Base-by-base conservation (phyloP, 2,113 vertebrate genomes). In the Enhydra lutris region DNA sequence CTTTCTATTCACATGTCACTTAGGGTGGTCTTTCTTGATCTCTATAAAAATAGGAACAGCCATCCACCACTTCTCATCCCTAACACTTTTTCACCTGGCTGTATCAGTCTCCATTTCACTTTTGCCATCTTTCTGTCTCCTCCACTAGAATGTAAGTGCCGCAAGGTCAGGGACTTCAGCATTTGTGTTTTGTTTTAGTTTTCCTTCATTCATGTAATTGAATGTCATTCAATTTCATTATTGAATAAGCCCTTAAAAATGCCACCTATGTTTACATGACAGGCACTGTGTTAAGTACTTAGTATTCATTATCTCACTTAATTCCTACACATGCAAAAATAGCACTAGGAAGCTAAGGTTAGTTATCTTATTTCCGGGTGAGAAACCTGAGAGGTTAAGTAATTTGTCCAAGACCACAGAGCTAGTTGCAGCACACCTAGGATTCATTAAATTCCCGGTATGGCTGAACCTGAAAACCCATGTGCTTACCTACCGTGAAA, bases 321-420 rank as follows among this genome's bases (percentile, higher is more conserved):
- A 90, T 93, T 86, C 20, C 89, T 76, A 76, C 50, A 88, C 15
- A 65, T 42, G 89, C 1, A 90, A 78, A 95, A 78, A 42, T n/a
- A 79, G 34, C 26, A 76, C 36, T 52, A 91, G 50, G 31, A 84
- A 97, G 20, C 3, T 26, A 73, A 5, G 7, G 11, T 80, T 89
- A 31, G 18, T 74, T 89, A 81, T 52, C 67, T 14, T 42, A 69
- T 57, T 95, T 76, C 29, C 34, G 13, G 7, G 89, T 85, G 50
- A 95, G 36, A 94, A 94, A 86, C 45, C 9, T 65, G 34, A 95
- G 80, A 93, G 42, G 20, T 84, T 71, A 86, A 89, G 12, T 83
- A 76, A 61, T 92, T 95, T 95, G 24, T 69, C 24, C 50, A 95
- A 89, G 73, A 7, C 24, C 8, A 92, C 65, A 94, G n/a, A 96